Evolutionary conservation across 92 coral and sea anemone genomes (phyloP), one percentile per base, ranked within the genome.

Genomic region (Muricea muricata): DNA sequence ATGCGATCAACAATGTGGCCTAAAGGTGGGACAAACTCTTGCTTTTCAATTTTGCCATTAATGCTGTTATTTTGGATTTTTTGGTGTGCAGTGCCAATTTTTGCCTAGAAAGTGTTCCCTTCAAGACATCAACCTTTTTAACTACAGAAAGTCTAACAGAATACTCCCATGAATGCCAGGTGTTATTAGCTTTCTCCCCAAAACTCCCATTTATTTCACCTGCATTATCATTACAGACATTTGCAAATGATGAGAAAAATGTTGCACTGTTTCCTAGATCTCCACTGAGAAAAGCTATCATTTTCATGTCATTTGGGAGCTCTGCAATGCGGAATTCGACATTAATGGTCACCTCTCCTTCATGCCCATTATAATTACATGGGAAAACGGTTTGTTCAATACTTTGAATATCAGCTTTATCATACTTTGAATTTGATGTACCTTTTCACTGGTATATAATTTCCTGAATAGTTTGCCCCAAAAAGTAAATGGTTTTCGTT

Each of bases 251-350:
- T 4, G 79, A 73, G 34, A 73, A 73, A 73, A 42, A 41, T 73
- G 42, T 73, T 2, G 79, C 79, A 46, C 79, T 73, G 13, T 87
- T 87, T 6, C 81, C n/a, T 11, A 87, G 61, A 39, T 87, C 90
- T 26, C 86, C 90, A 69, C 66, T 28, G 0, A 87, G 55, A 42
- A 87, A 87, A 0, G 86, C 90, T 30, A 87, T 7, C 82, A 87
- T 87, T 55, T 87, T 87, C 86, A 87, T 87, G 56, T 87, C 91
- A 65, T 87, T 82, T n/a, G 87, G 87, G 34, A 87, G 65, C 48
- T 87, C 91, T 5, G 66, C 82, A 1, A 87, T 35, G 41, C 65
- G 42, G 52, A 87, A 87, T 75, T 82, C 82, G 6, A 87, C 76
- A 55, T 73, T 80, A 42, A 80, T 58, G 26, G 75, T 69, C 9